These are phyloP conservation scores for Aythya baeri DNA, from an alignment of 2,113 vertebrate species.

Conservation along the genomic window DNA sequence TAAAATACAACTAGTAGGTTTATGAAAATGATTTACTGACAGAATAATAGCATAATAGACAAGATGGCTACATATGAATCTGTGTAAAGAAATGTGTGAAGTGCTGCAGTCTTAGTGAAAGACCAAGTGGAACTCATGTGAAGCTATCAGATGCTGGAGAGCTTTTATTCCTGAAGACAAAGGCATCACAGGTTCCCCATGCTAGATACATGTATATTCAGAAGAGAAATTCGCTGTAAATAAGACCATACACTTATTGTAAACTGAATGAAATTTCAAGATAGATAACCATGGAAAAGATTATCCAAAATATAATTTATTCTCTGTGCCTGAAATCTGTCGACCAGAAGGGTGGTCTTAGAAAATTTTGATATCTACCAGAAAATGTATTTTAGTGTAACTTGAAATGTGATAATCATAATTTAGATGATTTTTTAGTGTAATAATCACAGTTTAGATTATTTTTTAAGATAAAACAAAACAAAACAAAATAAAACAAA, in stretches of 20 bases:
- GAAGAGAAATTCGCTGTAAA: neutral
- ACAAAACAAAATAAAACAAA: neutral
- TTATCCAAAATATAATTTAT: neutral
- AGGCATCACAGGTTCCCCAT: neutral
- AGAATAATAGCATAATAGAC: neutral
- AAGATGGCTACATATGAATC: neutral
- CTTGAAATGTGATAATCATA: neutral
- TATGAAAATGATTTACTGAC: constrained; percentile 5
- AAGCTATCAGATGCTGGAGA: neutral
- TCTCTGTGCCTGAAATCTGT: neutral
- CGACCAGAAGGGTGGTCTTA: neutral
- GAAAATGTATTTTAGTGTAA: neutral
- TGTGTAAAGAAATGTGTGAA: neutral
- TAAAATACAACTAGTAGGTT: neutral
- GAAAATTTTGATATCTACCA: neutral
- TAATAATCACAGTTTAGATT: neutral
- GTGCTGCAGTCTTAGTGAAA: neutral
- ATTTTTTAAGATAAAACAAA: neutral
- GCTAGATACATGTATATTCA: neutral
- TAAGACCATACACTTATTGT: neutral
- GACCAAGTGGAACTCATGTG: neutral
- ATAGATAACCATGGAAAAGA: neutral
- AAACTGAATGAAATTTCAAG: neutral
- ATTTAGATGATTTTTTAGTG: neutral
- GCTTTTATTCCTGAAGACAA: neutral